Evolutionary conservation across 2,113 vertebrate species (phyloP), one percentile per base, ranked within the genome.

Genomic region (Gallinago media): DNA sequence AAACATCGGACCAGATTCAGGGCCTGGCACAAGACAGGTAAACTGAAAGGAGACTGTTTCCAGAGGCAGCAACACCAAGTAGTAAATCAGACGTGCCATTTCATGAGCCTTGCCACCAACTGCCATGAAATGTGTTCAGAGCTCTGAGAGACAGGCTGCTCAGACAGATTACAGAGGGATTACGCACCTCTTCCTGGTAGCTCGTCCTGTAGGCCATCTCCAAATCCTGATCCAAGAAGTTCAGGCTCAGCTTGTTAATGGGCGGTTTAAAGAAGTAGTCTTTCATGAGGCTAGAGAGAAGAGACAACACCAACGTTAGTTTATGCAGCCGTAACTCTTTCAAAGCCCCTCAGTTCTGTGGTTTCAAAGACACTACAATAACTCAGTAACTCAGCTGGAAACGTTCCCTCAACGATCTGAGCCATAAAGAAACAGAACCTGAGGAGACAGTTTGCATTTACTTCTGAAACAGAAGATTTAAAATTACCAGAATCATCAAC

Each of bases 181-280:
- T 9, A 11, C 95, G 5, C 68, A 99, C 99, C 99, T 99, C 99
- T 85, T 99, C 98, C 93, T 99, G 99, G 97, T 99, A 99, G 98
- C 99, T 99, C 31, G 89, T 98, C 93, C 99, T 98, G 94, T 99
- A 99, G 52, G 98, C 75, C 85, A 97, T 98, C 96, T 99, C 99
- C 95, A 99, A 95, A 59, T 99, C 98, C 72, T 96, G 98, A 86
- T 99, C 98, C 95, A 99, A 97, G 98, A 99, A 99, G 97, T 99
- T 99, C 92, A 99, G 98, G 98, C 99, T 99, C 97, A 99, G 97
- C 94, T 99, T 99, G 98, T 99, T 99, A 95, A 99, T 99, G 32
- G 99, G 99, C 0, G 99, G 99, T 87, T 99, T 99, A 97, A 99
- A 99, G 98, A 99, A 99, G 97, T 99, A 99, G 94, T 99, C 99